Evolutionary conservation across 2,113 vertebrate species (phyloP).

Genomic region (Sinocyclocheilus grahami): DNA sequence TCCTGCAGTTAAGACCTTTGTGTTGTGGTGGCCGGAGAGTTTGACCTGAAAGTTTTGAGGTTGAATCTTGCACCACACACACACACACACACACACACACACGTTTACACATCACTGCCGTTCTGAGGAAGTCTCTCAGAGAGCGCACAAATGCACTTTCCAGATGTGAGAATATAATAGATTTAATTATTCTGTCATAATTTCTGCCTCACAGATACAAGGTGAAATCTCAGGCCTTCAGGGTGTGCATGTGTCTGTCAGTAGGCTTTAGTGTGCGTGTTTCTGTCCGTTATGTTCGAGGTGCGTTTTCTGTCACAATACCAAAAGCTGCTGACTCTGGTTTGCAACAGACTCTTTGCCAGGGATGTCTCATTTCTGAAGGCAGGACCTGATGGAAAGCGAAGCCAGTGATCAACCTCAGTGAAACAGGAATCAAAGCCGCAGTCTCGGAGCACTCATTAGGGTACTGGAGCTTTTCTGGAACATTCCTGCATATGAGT

Average conservation of each 20-base stretch:
- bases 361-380: slow-evolving; percentile 1
- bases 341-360: slow-evolving; percentile 15
- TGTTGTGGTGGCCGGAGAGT: slow-evolving; percentile 16
- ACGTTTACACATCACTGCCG: slow-evolving; percentile 14
- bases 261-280: not conserved
- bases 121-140: not conserved
- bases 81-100: slow-evolving; percentile 9
- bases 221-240: not conserved
- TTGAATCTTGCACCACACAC: slow-evolving; percentile 4
- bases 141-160: slow-evolving; percentile 15
- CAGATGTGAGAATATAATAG: slow-evolving; percentile 42
- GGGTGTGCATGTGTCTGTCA: slow-evolving; percentile 14
- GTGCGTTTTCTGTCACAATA: slow-evolving; percentile 45
- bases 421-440: slow-evolving; percentile 35
- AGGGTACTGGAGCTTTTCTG: slow-evolving; percentile 42
- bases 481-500: slow-evolving; percentile 52
- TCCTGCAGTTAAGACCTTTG: not conserved
- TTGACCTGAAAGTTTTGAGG: slow-evolving; percentile 32
- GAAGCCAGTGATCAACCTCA: not conserved
- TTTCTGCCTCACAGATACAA: slow-evolving; percentile 2
- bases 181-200: slow-evolving; percentile 28
- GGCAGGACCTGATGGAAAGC: slow-evolving; percentile 27
- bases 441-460: slow-evolving; percentile 49
- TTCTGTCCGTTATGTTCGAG: slow-evolving; percentile 11
- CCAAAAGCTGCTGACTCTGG: slow-evolving; percentile 5